Percentiles rank a stretch among this genome's conserved stretches.
These are phyloP conservation scores for Bellardia bayeri DNA, from an alignment of 2,888 invertebrate species.

Conservation along the genomic window DNA sequence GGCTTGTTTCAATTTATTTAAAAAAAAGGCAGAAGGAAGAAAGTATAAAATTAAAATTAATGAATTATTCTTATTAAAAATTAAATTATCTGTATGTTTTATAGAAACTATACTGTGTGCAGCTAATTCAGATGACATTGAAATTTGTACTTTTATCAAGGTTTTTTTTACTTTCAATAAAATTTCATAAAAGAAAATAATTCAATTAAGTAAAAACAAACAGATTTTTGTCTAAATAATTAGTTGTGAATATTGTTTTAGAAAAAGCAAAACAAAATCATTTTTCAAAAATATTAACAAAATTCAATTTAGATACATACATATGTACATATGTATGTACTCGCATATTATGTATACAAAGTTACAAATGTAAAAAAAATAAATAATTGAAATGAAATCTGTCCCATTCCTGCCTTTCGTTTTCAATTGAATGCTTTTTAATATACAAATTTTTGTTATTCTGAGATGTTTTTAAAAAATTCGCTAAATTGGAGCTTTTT, in stretches of 20 bases:
- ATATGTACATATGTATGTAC: neutral
- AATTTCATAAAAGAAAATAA: constrained; percentile 20
- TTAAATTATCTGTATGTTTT: constrained; percentile 13
- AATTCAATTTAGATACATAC: neutral
- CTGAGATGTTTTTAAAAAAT: too few species aligned
- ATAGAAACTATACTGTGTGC: neutral
- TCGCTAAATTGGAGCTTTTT: too few species aligned
- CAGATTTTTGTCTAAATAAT: constrained; percentile 9
- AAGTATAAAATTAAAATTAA: constrained; percentile 17
- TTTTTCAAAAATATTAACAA: neutral
- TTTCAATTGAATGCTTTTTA: too few species aligned
- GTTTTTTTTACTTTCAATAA: constrained; percentile 44
- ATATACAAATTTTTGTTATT: too few species aligned
- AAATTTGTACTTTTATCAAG: constrained; percentile 33
- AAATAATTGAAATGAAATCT: neutral
- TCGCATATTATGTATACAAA: too few species aligned
- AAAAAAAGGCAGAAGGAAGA: constrained; percentile 4
- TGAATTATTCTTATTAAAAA: constrained; percentile 35
- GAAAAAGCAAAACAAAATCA: neutral
- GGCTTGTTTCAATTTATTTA: neutral
- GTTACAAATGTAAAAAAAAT: neutral
- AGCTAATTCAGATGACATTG: constrained; percentile 46
- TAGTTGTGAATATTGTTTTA: neutral
- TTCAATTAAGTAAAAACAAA: neutral
- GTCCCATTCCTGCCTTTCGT: neutral